Conservation (phyloP, 2,113 vertebrate species). For the Anolis carolinensis region DNA sequence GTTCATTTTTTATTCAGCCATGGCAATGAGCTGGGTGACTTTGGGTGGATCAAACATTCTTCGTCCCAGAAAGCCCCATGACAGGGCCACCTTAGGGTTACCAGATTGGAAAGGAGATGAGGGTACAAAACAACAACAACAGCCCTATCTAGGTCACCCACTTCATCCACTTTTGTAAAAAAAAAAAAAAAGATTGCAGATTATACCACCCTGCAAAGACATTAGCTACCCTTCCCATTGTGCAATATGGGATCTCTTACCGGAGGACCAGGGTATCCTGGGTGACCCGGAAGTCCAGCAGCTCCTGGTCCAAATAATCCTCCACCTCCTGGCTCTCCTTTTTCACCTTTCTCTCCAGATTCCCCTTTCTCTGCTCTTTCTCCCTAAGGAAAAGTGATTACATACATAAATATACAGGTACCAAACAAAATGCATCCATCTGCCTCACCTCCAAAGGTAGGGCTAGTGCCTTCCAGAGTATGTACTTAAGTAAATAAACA, state of each 20-base stretch:
- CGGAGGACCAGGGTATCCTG: conserved; percentile 73
- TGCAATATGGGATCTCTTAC: conserved; percentile 54
- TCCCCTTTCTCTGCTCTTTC: conserved; percentile 78
- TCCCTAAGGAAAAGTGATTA: conserved; percentile 62
- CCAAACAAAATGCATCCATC: neutral
- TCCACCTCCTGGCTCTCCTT: conserved; percentile 64
- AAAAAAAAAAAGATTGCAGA: neutral
- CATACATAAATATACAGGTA: neutral
- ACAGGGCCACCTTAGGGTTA: no score
- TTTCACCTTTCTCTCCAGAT: conserved; percentile 77
- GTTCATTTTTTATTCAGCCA: no score
- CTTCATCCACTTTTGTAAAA: neutral
- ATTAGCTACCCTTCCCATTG: no score
- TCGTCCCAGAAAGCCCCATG: no score
- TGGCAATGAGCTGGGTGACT: no score
- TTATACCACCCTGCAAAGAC: neutral
- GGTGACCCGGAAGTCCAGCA: conserved; percentile 64
- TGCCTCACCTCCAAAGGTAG: neutral
- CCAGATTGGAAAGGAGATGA: no score
- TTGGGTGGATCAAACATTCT: no score
- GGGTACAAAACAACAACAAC: no score
- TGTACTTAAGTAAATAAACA: neutral
- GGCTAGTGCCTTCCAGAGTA: neutral
- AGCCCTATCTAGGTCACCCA: neutral
- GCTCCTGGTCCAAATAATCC: conserved; percentile 62